These are phyloP conservation scores for Neodontobutis hainanensis DNA, from an alignment of 2,113 vertebrate genomes.

Conservation along the genomic window DNA sequence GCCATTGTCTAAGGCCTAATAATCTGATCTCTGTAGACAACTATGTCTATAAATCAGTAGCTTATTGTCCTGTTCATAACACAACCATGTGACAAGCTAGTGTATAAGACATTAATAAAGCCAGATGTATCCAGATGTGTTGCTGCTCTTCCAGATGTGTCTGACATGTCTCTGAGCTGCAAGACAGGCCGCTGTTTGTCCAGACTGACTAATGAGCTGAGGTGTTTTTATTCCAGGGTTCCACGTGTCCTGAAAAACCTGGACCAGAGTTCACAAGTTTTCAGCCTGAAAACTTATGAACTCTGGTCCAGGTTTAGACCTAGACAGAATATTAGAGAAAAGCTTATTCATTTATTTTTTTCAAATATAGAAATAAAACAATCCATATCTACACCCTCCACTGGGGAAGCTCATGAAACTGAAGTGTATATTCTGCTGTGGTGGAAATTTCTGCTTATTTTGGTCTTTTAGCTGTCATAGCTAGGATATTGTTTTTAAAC, in stretches of 20 bases:
- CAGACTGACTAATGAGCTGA: slow-evolving; percentile 51
- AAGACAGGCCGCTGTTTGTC: slow-evolving; percentile 31
- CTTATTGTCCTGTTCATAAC: neutral
- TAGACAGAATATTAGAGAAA: neutral
- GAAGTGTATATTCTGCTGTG: too few species aligned
- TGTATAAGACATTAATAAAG: neutral
- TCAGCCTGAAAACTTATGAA: neutral
- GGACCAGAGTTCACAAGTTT: neutral
- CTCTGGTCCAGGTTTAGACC: too few species aligned
- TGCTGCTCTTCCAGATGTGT: slow-evolving; percentile 16
- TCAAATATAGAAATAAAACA: too few species aligned
- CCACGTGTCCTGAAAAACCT: neutral
- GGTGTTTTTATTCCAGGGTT: slow-evolving; percentile 7
- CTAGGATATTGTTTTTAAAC: too few species aligned
- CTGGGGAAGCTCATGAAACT: too few species aligned
- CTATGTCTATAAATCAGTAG: neutral
- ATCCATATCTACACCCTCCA: too few species aligned
- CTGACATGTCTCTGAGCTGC: slow-evolving; percentile 29
- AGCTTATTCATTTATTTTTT: too few species aligned
- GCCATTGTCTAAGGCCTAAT: neutral
- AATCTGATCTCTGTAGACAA: neutral
- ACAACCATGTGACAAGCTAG: neutral
- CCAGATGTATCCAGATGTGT: neutral
- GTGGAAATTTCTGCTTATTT: too few species aligned
- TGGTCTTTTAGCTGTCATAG: too few species aligned